These are phyloP conservation scores for Drosophila prosaltans DNA, from an alignment of 1,140 invertebrate genomes.

Conservation along the genomic window DNA sequence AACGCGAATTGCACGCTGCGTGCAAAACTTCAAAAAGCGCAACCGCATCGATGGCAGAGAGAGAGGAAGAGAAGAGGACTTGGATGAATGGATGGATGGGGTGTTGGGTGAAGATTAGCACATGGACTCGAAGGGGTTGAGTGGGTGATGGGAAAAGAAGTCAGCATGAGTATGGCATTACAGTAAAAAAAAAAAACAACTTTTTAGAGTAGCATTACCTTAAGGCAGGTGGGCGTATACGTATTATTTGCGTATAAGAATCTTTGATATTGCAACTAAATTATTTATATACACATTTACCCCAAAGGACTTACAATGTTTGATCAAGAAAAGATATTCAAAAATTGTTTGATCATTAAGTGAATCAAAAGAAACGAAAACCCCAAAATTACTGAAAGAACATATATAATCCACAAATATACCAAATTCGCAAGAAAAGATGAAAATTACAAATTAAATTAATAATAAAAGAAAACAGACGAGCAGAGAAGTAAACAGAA, in stretches of 20 bases:
- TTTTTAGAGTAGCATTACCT: conserved; percentile 65
- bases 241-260: conserved; percentile 42
- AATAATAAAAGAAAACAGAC: no score
- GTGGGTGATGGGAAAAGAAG: conserved; percentile 2
- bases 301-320: no score
- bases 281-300: no score
- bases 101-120: conserved; percentile 7
- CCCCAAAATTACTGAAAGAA: no score
- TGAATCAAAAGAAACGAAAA: no score
- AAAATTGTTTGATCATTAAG: no score
- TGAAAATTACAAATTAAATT: no score
- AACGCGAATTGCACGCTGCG: conserved; percentile 72
- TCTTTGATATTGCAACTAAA: no score
- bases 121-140: neutral
- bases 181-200: conserved; percentile 44
- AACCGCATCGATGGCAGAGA: conserved; percentile 6
- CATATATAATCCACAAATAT: no score
- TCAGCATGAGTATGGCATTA: conserved; percentile 48
- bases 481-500: no score
- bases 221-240: conserved; percentile 66
- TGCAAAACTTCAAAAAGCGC: conserved; percentile 69
- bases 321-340: no score
- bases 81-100: neutral
- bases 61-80: neutral
- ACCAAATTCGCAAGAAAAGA: no score